Conservation (phyloP, 2,888 invertebrate species). For the Cephus runcator region DNA sequence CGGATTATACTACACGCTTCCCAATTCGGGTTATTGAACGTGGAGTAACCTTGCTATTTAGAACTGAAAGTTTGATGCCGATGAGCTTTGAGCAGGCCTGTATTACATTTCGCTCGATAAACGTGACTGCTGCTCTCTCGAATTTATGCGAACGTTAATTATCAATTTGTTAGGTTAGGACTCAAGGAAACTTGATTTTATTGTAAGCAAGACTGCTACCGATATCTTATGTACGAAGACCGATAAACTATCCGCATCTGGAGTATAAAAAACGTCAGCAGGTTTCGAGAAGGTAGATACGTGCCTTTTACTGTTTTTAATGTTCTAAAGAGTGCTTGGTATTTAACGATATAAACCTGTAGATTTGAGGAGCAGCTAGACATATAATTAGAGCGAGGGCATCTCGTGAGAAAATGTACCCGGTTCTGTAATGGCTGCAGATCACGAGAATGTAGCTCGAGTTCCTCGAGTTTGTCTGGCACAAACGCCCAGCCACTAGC, state of each 20-base stretch:
- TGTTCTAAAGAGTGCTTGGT: slow-evolving; percentile 11
- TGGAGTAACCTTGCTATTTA: slow-evolving; percentile 1
- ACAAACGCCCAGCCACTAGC: neutral
- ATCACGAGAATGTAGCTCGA: slow-evolving; percentile 42
- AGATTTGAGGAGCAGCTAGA: slow-evolving; percentile 61
- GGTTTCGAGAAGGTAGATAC: neutral
- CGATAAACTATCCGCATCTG: neutral
- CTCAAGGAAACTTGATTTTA: neutral
- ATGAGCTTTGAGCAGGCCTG: neutral
- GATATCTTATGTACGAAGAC: neutral
- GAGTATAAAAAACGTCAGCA: neutral
- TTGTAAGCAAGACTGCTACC: neutral
- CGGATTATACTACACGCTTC: slow-evolving; percentile 12
- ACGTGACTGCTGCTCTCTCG: neutral
- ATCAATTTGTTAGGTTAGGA: neutral
- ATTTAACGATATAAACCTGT: slow-evolving; percentile 58
- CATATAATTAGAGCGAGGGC: slow-evolving; percentile 59
- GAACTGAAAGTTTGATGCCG: neutral
- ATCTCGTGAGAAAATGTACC: slow-evolving; percentile 61
- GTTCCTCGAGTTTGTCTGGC: neutral
- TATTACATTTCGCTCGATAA: neutral
- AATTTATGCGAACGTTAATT: neutral
- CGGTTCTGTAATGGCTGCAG: slow-evolving; percentile 50
- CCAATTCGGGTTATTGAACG: slow-evolving; percentile 31
- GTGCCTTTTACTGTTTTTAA: neutral